Evolutionary conservation across 2,797 vertebrate species (phyloP), one percentile per base, ranked within the genome.

Genomic region (Stomatorhinus walkeri): DNA sequence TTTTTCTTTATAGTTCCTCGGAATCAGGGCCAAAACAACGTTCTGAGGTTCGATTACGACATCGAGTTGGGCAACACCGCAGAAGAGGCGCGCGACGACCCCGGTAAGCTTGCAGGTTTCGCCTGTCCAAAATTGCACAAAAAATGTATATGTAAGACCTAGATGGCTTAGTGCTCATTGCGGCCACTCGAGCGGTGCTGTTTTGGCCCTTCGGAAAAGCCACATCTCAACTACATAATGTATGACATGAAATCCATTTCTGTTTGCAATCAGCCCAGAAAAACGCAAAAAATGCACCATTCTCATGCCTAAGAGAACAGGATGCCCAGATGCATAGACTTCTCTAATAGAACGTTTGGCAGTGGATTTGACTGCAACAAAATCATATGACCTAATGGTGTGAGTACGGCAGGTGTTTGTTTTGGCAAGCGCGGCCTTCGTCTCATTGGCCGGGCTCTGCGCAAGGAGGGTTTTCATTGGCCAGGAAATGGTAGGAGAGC

Each of bases 41-140:
- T 97, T 88, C 96, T 95, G 90, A 97, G 94, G 91, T 93, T 93
- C 1, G 94, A 94, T 92, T 97, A 97, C 92, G 97, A 98, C 94
- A 98, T 99, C 88, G 98, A 99, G 95, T 94, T 96, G 89, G 98
- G 98, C 86, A 96, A 98, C 94, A 98, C 97, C 0, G 98, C 97
- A 0, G 97, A 97, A 3, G 97, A 98, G 93, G 95, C 95, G 54
- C 96, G 96, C 0, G 98, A 99, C 72, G 98, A 99, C 90, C 97
- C 98, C 96, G 98, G 98, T 98, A 95, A 94, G 72, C 0, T 1
- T 0, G 2, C 22, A 5, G 64, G 28, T 72, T 72, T 72, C 28
- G 22, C 16, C 22, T 40, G 28, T 24, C 28, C 10, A 40, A 61
- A 6, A 32, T 19, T 24, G 16, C 14, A 32, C 28, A 1, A 56